Conservation (phyloP, 2,113 vertebrate genomes). For the Cariama cristata region DNA sequence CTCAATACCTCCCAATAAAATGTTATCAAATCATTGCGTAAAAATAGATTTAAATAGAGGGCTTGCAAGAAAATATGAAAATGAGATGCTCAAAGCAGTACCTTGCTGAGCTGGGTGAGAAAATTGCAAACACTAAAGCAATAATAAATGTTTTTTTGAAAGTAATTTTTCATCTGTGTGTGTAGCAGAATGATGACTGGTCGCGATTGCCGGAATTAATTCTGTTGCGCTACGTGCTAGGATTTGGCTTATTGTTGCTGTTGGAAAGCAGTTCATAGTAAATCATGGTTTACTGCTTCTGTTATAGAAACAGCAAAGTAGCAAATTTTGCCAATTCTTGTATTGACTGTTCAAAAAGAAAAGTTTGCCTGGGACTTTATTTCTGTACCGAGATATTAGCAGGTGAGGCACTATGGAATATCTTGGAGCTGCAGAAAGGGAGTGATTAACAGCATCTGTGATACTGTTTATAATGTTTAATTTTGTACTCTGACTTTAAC, state of each 20-base stretch:
- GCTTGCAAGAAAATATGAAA: neutral
- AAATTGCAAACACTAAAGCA: neutral
- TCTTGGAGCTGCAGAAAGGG: neutral
- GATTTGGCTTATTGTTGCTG: slow-evolving; percentile 11
- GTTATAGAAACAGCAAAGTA: neutral
- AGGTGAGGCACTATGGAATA: neutral
- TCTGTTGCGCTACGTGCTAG: fast-evolving
- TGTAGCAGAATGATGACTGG: neutral
- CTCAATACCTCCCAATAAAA: neutral
- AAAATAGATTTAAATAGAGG: neutral
- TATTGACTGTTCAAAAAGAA: neutral
- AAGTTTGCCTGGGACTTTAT: neutral
- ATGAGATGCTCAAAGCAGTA: neutral
- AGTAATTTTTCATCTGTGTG: neutral
- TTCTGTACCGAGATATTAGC: neutral
- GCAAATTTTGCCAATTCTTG: neutral
- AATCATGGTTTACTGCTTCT: slow-evolving; percentile 18
- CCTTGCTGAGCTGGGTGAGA: neutral
- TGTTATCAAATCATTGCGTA: neutral
- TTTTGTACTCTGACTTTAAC: neutral
- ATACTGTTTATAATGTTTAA: neutral
- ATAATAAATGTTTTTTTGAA: neutral
- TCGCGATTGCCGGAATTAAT: neutral
- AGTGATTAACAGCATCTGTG: neutral
- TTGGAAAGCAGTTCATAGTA: neutral